These are phyloP conservation scores for Anas acuta DNA, from an alignment of 2,797 vertebrate genomes.

Conservation along the genomic window DNA sequence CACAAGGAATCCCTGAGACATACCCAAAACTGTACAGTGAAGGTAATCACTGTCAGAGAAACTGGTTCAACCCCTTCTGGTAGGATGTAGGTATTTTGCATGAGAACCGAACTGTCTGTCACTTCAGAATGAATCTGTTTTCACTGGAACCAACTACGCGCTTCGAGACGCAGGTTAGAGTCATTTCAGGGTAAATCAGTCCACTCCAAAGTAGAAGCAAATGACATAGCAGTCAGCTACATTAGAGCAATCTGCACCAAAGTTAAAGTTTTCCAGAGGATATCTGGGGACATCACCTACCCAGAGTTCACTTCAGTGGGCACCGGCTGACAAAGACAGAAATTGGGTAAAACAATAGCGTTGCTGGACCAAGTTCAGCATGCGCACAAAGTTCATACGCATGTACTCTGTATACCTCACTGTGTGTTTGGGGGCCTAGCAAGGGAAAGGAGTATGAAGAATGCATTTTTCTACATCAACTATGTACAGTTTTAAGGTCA, in stretches of 20 bases:
- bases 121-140: slow-evolving; percentile 39
- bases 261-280: slow-evolving; percentile 60
- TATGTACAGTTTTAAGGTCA: slow-evolving; percentile 12
- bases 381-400: rapidly evolving
- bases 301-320: slow-evolving; percentile 58
- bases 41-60: slow-evolving; percentile 76
- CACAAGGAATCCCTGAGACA: slow-evolving; percentile 87
- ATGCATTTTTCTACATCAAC: background rate
- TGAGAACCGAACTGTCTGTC: slow-evolving; percentile 44
- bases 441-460: background rate
- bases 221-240: slow-evolving; percentile 30
- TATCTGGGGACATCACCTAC: slow-evolving; percentile 60
- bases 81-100: slow-evolving; percentile 56
- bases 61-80: slow-evolving; percentile 73
- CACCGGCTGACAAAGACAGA: slow-evolving; percentile 17
- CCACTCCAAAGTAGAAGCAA: slow-evolving; percentile 61
- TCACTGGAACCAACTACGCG: slow-evolving; percentile 26
- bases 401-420: background rate
- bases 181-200: slow-evolving; percentile 62
- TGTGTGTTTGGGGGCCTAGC: background rate
- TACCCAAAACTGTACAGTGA: slow-evolving; percentile 81
- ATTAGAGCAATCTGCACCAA: slow-evolving; percentile 50
- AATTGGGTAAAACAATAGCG: slow-evolving; percentile 47
- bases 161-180: slow-evolving; percentile 40
- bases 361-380: slow-evolving; percentile 19